Conservation (phyloP, 2,113 vertebrate genomes). For the Cercopithecus mona region DNA sequence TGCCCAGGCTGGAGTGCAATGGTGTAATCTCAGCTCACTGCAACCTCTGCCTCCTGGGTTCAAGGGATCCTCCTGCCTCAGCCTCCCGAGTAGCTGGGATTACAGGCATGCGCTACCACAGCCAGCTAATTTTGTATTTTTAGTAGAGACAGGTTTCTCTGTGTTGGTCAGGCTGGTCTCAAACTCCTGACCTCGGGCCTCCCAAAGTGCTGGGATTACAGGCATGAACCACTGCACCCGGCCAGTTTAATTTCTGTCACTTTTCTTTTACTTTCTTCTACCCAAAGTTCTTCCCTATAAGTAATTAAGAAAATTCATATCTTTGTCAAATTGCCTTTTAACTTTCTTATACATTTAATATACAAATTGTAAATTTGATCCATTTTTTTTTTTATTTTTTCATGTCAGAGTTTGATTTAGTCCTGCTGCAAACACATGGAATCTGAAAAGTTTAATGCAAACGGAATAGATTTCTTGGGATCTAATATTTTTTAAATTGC, state of each 20-base stretch:
- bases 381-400: background rate
- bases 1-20: too few relatives aligned
- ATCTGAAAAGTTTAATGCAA: background rate
- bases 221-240: too few relatives aligned
- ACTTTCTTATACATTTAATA: slow-evolving; percentile 12
- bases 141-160: too few relatives aligned
- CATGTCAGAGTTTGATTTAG: background rate
- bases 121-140: too few relatives aligned
- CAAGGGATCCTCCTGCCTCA: too few relatives aligned
- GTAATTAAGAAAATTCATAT: background rate
- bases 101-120: too few relatives aligned
- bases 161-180: too few relatives aligned
- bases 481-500: background rate
- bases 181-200: too few relatives aligned
- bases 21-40: too few relatives aligned
- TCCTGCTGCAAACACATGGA: background rate
- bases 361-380: background rate
- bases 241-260: background rate
- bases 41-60: too few relatives aligned
- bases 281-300: background rate
- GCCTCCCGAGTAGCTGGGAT: too few relatives aligned
- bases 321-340: slow-evolving; percentile 18
- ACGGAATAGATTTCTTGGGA: background rate
- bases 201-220: too few relatives aligned
- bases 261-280: slow-evolving; percentile 33